Percentiles rank a stretch among this genome's conserved stretches.
phyloP scores from a whole-genome alignment of 2,888 invertebrate genomes.

The Odontocerum albicorne region DNA sequence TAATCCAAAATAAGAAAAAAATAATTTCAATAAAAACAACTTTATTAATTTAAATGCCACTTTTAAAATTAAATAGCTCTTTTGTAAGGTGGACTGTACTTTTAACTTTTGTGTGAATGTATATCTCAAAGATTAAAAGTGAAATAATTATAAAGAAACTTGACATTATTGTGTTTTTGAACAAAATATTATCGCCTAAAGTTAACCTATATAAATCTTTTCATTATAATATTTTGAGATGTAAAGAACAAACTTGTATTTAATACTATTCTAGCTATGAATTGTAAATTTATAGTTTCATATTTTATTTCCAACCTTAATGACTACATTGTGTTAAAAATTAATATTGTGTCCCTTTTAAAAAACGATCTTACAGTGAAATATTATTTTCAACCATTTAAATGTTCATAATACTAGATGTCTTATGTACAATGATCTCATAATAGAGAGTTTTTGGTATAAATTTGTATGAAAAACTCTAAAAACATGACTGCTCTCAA shows the following conservation, averaged over 20 bases:
- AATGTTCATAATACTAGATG: constrained; percentile 17
- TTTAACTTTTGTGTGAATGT: no score
- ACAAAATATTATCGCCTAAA: no score
- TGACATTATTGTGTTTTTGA: no score
- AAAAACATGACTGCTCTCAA: constrained; percentile 17
- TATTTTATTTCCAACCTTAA: constrained; percentile 19
- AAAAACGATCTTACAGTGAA: constrained; percentile 13
- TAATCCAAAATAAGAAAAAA: no score
- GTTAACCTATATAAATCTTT: no score
- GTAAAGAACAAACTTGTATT: constrained; percentile 24
- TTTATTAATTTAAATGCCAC: no score
- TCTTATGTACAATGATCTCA: constrained; percentile 29
- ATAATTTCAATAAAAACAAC: no score
- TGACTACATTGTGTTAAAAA: constrained; percentile 35
- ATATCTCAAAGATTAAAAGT: no score
- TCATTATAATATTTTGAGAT: constrained; percentile 17
- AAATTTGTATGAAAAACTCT: constrained; percentile 35
- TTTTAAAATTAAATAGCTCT: no score
- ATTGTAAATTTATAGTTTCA: constrained; percentile 11
- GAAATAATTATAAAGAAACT: no score
- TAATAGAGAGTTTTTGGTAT: constrained; percentile 27
- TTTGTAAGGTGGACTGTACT: no score
- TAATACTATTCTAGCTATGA: constrained; percentile 25
- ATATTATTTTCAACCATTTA: neutral
- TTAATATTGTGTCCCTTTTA: constrained; percentile 32